A percentile compares a stretch with the other conserved stretches of the same genome.
phyloP scores from a whole-genome alignment of 2,888 invertebrate species.

The Junonia oenone region DNA sequence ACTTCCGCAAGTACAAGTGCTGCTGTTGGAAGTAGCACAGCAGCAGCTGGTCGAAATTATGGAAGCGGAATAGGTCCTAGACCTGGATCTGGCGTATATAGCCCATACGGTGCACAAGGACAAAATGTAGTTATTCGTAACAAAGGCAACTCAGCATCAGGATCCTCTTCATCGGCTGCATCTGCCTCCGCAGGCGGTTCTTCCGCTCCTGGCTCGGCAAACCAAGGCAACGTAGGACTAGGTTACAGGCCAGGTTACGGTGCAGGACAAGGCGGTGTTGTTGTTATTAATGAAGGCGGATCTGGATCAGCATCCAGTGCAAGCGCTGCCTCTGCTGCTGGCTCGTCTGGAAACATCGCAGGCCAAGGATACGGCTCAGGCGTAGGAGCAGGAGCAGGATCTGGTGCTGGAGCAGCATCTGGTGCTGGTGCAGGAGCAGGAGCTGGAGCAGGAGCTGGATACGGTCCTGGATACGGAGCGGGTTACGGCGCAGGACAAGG shows the following conservation, averaged over 20 bases:
- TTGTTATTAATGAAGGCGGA: conserved; percentile 24
- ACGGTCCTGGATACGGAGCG: neutral
- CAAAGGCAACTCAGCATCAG: conserved; percentile 4
- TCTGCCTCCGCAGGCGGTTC: conserved; percentile 17
- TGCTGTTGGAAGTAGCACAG: neutral
- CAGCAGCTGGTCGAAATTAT: neutral
- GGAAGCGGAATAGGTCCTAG: neutral
- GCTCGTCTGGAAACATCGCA: too few relatives aligned
- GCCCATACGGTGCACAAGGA: neutral
- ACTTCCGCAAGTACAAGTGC: neutral
- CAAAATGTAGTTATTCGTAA: conserved; percentile 21
- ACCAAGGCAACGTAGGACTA: neutral
- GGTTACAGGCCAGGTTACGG: conserved; percentile 3
- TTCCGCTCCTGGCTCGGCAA: neutral
- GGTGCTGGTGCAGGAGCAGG: conserved; percentile 1
- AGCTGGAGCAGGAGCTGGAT: conserved; percentile 1
- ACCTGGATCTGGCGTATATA: too few relatives aligned
- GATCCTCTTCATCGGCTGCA: neutral
- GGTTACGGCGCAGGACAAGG: conserved; percentile 9
- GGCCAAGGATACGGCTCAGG: neutral
- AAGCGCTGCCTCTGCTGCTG: too few relatives aligned
- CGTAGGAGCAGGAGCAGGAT: neutral
- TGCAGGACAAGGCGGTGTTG: too few relatives aligned
- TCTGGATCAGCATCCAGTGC: neutral
- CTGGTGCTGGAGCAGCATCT: conserved; percentile 7